A percentile compares a stretch with the other conserved stretches of the same genome.
These are phyloP conservation scores for Lithosia quadra DNA, from an alignment of 2,888 invertebrate species.

Conservation along the genomic window DNA sequence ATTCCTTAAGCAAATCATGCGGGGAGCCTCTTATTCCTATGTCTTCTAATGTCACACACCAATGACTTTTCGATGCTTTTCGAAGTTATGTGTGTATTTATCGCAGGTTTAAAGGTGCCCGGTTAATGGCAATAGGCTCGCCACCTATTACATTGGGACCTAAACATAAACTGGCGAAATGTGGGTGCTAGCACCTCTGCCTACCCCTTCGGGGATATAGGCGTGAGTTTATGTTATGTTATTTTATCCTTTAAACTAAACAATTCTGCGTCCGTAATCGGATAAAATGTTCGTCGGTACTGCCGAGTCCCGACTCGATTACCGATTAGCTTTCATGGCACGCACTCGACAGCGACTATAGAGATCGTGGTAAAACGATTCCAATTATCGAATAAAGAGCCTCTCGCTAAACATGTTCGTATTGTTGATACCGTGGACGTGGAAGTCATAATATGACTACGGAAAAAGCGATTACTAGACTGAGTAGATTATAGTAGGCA, in stretches of 20 bases:
- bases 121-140: no score
- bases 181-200: no score
- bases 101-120: no score
- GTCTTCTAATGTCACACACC: no score
- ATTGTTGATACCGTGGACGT: background rate
- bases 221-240: no score
- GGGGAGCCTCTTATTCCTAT: no score
- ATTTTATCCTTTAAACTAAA: background rate
- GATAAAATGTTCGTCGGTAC: background rate
- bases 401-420: background rate
- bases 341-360: slow-evolving; percentile 6
- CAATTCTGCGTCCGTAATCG: background rate
- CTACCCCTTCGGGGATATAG: no score
- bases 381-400: slow-evolving; percentile 27
- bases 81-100: no score
- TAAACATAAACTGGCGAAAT: no score
- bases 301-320: slow-evolving; percentile 1
- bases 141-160: no score
- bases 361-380: slow-evolving; percentile 30
- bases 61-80: no score
- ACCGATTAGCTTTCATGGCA: background rate
- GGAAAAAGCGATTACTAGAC: background rate
- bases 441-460: background rate
- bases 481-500: background rate
- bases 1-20: no score